Evolutionary conservation across 2,113 vertebrate genomes (phyloP), one percentile per base, ranked within the genome.

Genomic region (Eretmodus cyanostictus): DNA sequence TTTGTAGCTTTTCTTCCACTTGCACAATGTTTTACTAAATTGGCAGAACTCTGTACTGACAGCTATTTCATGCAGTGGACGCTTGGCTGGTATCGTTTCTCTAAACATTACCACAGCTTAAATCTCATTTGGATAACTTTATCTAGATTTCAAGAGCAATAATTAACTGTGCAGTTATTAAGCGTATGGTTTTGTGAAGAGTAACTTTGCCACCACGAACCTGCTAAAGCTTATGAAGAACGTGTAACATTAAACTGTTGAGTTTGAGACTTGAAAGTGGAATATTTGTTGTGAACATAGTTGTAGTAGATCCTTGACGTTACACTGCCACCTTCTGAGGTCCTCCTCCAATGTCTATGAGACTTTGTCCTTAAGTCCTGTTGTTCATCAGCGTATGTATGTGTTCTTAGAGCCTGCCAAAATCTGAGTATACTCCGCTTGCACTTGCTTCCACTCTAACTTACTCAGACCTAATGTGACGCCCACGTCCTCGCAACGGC

Each of bases 361-460:
- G 66, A 2, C 38, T 27, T 16, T 13, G 36, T 68, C 63, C 3
- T 61, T 3, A 10, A 2, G 16, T 61, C 29, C 29, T 34, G 29
- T 61, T 61, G 29, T 61, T 61, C 57, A 1, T 1, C 29, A 11
- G 16, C 11, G 59, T 3, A 10, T 34, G 17, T 19, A 3, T 11
- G 17, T 66, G 31, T 36, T 36, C 61, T 38, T n/a, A 5, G 3
- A 66, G 31, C 31, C 61, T 66, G 34, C 40, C 63, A 14, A 3
- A 68, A 9, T 4, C 63, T 1, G 9, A 8, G 10, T 40, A 9
- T 3, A 9, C 0, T 40, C n/a, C 8, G 1, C 7, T 22, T 14
- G 4, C 36, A 40, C 19, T 40, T 22, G 7, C 19, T 40, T 22
- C 34, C 36, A 3, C 36, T 66, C 10, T 34, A 61, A 63, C 9